Evolutionary conservation across 2,888 invertebrate genomes (phyloP).

Genomic region (Hesperia comma): DNA sequence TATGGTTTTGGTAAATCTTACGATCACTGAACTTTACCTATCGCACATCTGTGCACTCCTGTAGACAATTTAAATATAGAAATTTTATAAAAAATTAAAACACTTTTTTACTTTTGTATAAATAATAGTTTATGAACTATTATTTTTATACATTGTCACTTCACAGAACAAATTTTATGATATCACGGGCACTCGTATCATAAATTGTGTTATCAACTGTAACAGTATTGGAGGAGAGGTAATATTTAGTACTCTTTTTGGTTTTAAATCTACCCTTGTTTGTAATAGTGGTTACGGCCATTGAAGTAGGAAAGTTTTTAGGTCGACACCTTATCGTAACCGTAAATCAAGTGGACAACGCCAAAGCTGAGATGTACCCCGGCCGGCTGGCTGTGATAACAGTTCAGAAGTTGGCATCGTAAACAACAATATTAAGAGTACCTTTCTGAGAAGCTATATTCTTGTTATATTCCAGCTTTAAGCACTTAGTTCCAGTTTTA

Average conservation of each 20-base stretch:
- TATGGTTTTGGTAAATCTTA: too few species aligned
- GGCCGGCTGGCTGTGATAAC: slow-evolving; percentile 70
- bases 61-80: too few species aligned
- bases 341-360: slow-evolving; percentile 78
- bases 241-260: slow-evolving; percentile 55
- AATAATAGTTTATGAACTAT: too few species aligned
- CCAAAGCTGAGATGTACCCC: slow-evolving; percentile 64
- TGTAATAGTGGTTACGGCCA: slow-evolving; percentile 54
- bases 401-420: slow-evolving; percentile 64
- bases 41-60: too few species aligned
- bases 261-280: slow-evolving; percentile 70
- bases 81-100: too few species aligned
- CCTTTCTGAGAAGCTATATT: slow-evolving; percentile 24
- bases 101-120: too few species aligned
- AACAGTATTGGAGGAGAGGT: slow-evolving; percentile 44
- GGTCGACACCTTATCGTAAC: slow-evolving; percentile 74
- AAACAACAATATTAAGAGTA: slow-evolving; percentile 65
- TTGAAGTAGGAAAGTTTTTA: slow-evolving; percentile 70
- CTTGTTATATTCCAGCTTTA: slow-evolving; percentile 33
- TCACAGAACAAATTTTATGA: slow-evolving; percentile 29
- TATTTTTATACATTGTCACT: slow-evolving; percentile 17
- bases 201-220: slow-evolving; percentile 35
- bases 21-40: too few species aligned
- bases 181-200: slow-evolving; percentile 23
- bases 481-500: slow-evolving; percentile 28